A percentile compares a stretch with the other conserved stretches of the same genome.
These are phyloP conservation scores for Drosophila fuyamai DNA, from an alignment of 1,140 invertebrate species.

Conservation along the genomic window DNA sequence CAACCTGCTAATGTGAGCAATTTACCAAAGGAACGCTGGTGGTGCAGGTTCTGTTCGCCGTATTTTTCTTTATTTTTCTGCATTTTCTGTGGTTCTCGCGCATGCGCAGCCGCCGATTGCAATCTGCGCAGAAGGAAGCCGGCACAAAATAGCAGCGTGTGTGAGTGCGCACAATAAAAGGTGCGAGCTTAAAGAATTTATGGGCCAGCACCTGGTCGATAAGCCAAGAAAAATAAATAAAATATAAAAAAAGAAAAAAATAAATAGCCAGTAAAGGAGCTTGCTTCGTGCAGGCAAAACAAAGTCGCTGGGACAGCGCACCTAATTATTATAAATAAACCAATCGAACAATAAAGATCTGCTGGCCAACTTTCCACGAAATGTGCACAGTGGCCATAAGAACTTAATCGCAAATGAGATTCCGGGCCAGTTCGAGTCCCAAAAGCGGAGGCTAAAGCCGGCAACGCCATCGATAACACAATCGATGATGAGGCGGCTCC, in stretches of 20 bases:
- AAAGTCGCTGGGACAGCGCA: slow-evolving; percentile 74
- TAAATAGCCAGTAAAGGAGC: slow-evolving; percentile 7
- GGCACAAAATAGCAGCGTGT: slow-evolving; percentile 39
- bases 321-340: slow-evolving; percentile 85
- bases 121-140: slow-evolving; percentile 53
- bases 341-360: slow-evolving; percentile 85
- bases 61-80: background rate
- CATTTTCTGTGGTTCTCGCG: slow-evolving; percentile 58
- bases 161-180: slow-evolving; percentile 83
- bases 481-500: slow-evolving; percentile 70
- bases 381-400: slow-evolving; percentile 69
- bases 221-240: slow-evolving; percentile 46
- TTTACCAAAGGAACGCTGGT: slow-evolving; percentile 79
- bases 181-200: slow-evolving; percentile 84
- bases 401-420: slow-evolving; percentile 83
- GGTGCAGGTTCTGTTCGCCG: slow-evolving; percentile 16
- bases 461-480: slow-evolving; percentile 84
- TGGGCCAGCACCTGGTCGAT: slow-evolving; percentile 70
- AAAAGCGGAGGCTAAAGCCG: slow-evolving; percentile 22
- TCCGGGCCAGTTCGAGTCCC: slow-evolving; percentile 43
- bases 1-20: slow-evolving; percentile 84
- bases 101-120: slow-evolving; percentile 72
- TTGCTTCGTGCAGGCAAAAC: slow-evolving; percentile 35
- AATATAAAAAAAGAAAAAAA: background rate
- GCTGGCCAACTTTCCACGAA: slow-evolving; percentile 77